Evolutionary conservation across 2,797 vertebrate species (phyloP).

Genomic region (Spondyliosoma cantharus): DNA sequence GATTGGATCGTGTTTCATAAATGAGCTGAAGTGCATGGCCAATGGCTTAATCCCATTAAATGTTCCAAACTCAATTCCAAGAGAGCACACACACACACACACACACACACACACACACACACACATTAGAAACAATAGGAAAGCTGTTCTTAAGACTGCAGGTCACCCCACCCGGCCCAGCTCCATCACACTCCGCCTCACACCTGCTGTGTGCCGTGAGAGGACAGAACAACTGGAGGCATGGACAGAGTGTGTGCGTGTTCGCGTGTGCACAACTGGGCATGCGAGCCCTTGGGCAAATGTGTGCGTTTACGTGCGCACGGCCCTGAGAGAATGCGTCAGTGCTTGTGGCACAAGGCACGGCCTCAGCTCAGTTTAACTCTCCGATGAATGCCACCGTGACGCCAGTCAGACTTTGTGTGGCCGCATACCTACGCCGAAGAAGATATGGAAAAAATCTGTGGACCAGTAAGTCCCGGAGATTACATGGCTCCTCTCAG

Average conservation of each 20-base stretch:
- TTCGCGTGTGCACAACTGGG: conserved; percentile 60
- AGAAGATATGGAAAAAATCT: conserved; percentile 86
- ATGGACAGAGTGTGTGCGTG: conserved; percentile 43
- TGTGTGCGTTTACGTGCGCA: conserved; percentile 58
- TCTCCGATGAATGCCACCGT: conserved; percentile 78
- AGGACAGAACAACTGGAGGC: conserved; percentile 84
- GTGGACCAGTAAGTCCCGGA: conserved; percentile 75
- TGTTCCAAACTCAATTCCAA: conserved; percentile 72
- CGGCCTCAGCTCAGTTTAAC: conserved; percentile 80
- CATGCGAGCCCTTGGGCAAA: conserved; percentile 52
- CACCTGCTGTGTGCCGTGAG: conserved; percentile 85
- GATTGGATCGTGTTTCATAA: conserved; percentile 29
- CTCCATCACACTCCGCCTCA: conserved; percentile 65
- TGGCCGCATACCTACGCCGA: conserved; percentile 79
- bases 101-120: too few relatives aligned
- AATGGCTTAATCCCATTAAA: conserved; percentile 61
- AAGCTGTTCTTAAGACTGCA: conserved; percentile 76
- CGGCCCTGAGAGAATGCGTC: conserved; percentile 67
- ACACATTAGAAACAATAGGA: conserved; percentile 80
- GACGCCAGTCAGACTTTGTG: conserved; percentile 86
- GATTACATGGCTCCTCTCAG: conserved; percentile 84
- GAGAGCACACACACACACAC: conserved; percentile 48
- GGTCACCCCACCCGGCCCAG: conserved; percentile 50
- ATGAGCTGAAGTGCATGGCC: conserved; percentile 39
- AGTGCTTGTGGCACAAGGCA: conserved; percentile 74